Percentiles rank a stretch among this genome's conserved stretches.
phyloP scores from a whole-genome alignment of 2,113 vertebrate genomes.

The Noturus placidus region DNA sequence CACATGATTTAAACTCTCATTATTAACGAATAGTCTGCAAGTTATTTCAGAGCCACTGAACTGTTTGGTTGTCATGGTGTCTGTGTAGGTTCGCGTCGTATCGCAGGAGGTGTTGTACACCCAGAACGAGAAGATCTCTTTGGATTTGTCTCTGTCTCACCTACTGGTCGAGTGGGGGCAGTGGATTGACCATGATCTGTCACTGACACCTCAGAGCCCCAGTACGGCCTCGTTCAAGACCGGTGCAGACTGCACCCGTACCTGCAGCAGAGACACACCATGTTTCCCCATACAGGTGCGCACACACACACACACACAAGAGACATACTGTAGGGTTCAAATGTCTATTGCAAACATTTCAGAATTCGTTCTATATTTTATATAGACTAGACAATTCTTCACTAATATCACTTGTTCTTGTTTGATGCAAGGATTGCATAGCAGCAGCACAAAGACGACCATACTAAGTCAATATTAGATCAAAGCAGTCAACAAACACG shows the following conservation, averaged over 20 bases:
- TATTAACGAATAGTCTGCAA: background rate
- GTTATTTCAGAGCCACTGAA: background rate
- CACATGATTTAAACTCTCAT: background rate
- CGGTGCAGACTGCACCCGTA: conserved; percentile 70
- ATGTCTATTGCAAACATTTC: background rate
- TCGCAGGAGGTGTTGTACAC: conserved; percentile 76
- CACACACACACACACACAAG: background rate
- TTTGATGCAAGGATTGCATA: background rate
- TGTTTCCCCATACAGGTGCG: conserved; percentile 78
- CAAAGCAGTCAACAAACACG: background rate
- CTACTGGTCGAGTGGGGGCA: conserved; percentile 80
- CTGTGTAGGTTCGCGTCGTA: conserved; percentile 70
- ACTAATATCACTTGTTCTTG: background rate
- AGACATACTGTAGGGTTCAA: background rate
- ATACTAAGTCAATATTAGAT: background rate
- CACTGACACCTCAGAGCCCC: conserved; percentile 74
- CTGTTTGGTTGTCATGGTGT: background rate
- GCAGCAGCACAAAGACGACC: background rate
- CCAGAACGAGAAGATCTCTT: conserved; percentile 73
- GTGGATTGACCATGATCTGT: conserved; percentile 79
- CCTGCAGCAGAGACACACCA: conserved; percentile 70
- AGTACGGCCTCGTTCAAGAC: conserved; percentile 72
- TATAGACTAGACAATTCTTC: background rate
- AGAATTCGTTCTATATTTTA: background rate
- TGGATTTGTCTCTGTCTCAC: conserved; percentile 72